Percentiles rank a stretch among this genome's conserved stretches.
Evolutionary conservation across 2,797 vertebrate genomes (phyloP).

Genomic region (Chloroceryle inda): DNA sequence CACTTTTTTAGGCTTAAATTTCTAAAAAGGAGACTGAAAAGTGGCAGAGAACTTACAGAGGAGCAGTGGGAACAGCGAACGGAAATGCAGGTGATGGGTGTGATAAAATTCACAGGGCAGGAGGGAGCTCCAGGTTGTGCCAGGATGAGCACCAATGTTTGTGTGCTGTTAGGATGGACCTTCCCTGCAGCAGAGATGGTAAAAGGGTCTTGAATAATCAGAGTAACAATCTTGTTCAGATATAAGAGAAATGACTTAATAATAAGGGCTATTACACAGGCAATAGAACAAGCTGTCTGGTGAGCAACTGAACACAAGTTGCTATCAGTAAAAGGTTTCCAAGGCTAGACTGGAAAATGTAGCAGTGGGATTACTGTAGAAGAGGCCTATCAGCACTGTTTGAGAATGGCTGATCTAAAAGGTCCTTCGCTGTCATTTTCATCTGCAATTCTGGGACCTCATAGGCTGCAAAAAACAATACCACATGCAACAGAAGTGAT

Average conservation of each 20-base stretch:
- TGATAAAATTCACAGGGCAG: neutral
- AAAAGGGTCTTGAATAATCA: neutral
- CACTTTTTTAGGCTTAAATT: neutral
- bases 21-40: neutral
- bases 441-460: neutral
- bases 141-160: accelerated
- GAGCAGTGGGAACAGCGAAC: neutral
- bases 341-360: neutral
- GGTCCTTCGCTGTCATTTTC: neutral
- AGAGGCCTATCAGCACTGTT: neutral
- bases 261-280: neutral
- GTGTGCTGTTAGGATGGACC: neutral
- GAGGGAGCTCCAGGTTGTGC: neutral
- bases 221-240: neutral
- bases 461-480: neutral
- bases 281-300: neutral
- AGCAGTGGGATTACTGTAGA: neutral
- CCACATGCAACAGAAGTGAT: neutral
- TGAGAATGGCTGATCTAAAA: neutral
- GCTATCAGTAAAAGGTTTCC: neutral
- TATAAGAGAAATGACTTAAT: neutral
- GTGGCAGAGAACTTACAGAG: neutral
- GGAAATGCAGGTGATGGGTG: accelerated
- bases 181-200: neutral
- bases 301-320: neutral